These are phyloP conservation scores for Elegia similella DNA, from an alignment of 2,888 invertebrate genomes.

Conservation along the genomic window DNA sequence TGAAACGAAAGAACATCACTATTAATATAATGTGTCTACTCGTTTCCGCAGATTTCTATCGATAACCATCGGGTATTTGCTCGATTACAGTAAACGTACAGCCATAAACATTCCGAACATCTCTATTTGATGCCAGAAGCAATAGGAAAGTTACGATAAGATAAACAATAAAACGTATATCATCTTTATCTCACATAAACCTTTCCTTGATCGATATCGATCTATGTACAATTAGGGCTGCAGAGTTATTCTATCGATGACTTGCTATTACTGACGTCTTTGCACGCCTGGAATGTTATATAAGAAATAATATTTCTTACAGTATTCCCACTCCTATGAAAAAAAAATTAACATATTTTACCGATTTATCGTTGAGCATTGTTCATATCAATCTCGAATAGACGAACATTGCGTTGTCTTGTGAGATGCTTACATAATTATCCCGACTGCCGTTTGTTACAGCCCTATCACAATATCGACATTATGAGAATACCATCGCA, in stretches of 20 bases:
- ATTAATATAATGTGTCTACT: not conserved
- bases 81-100: conserved; percentile 5
- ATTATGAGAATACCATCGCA: conserved; percentile 33
- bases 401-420: too few relatives aligned
- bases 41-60: conserved; percentile 2
- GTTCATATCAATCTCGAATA: too few relatives aligned
- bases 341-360: not conserved
- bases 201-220: conserved; percentile 12
- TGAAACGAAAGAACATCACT: not conserved
- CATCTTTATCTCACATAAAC: conserved; percentile 15
- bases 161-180: conserved; percentile 18
- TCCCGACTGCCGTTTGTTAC: not conserved
- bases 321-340: too few relatives aligned
- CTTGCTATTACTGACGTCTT: too few relatives aligned
- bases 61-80: conserved; percentile 6
- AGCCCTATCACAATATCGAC: conserved; percentile 11
- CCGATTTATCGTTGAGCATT: too few relatives aligned
- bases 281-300: too few relatives aligned
- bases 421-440: not conserved
- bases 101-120: conserved; percentile 3
- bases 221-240: conserved; percentile 9
- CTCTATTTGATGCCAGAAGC: conserved; percentile 11
- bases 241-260: not conserved
- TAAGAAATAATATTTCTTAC: too few relatives aligned
- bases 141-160: conserved; percentile 12